Conservation (phyloP, 2,113 vertebrate species). For the Gymnocephalus cernua region DNA sequence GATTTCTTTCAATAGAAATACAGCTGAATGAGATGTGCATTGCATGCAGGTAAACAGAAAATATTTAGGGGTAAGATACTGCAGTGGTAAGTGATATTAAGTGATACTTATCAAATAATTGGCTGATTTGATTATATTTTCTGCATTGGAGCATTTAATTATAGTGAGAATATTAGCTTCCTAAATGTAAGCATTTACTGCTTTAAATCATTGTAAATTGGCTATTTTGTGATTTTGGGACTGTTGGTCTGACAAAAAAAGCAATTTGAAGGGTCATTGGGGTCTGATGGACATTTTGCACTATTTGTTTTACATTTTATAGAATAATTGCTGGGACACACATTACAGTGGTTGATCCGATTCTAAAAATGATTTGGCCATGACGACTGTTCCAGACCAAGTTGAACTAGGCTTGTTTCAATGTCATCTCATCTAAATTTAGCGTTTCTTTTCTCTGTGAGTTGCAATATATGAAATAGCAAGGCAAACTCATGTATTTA, state of each 20-base stretch:
- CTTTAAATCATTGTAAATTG: slow-evolving; percentile 1
- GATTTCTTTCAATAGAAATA: neutral
- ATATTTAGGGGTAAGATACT: slow-evolving; percentile 6
- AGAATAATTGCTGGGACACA: neutral
- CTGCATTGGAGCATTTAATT: slow-evolving; percentile 15
- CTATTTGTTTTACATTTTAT: slow-evolving; percentile 19
- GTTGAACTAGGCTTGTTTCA: neutral
- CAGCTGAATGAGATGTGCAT: slow-evolving; percentile 4
- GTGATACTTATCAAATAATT: neutral
- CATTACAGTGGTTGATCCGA: neutral
- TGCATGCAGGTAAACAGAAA: slow-evolving; percentile 13
- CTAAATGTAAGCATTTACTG: neutral
- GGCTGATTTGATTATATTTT: slow-evolving; percentile 7
- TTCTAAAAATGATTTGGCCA: neutral
- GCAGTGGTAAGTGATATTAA: neutral
- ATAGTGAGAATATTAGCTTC: neutral
- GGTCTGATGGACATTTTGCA: slow-evolving; percentile 6
- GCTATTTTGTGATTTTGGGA: slow-evolving; percentile 11
- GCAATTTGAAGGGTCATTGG: neutral
- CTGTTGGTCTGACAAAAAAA: neutral
- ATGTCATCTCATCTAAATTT: neutral
- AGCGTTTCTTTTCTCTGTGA: neutral
- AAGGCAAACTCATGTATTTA: neutral
- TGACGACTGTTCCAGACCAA: neutral
- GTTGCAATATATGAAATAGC: neutral